Conservation (phyloP, 2,797 vertebrate species). For the Pangasius sanitwongsei region DNA sequence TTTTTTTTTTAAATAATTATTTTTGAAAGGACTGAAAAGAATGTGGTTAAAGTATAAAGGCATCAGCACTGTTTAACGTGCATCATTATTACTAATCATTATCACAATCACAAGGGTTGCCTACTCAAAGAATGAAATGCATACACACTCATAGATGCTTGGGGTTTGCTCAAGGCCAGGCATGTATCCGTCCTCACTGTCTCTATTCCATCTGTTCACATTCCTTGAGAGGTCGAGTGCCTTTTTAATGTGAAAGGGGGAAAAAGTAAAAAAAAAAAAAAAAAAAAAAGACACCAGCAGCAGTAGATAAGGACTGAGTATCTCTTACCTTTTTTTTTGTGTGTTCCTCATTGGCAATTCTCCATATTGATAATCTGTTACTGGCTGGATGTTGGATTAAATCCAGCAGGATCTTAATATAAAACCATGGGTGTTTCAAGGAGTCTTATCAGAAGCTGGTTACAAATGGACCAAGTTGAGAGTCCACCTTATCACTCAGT, state of each 20-base stretch:
- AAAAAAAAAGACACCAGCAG: slow-evolving; percentile 17
- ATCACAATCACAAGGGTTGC: not conserved
- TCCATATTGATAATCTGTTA: not conserved
- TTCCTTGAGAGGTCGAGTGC: slow-evolving; percentile 51
- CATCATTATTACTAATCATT: not conserved
- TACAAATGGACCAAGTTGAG: slow-evolving; percentile 53
- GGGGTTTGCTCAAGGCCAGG: slow-evolving; percentile 4
- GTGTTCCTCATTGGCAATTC: not conserved
- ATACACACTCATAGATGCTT: slow-evolving; percentile 10
- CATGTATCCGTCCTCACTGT: slow-evolving; percentile 15
- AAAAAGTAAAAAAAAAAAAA: not conserved
- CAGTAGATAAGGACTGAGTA: not conserved
- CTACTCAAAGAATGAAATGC: not conserved
- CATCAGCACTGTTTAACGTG: not conserved
- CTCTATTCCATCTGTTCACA: slow-evolving; percentile 46
- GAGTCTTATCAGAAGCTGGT: slow-evolving; percentile 26
- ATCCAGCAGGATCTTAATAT: not conserved
- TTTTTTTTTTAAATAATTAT: not conserved
- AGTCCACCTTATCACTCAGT: slow-evolving; percentile 25
- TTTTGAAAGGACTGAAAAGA: not conserved
- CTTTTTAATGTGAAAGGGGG: slow-evolving; percentile 42
- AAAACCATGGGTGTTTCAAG: slow-evolving; percentile 4
- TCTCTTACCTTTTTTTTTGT: not conserved
- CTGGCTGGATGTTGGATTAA: not conserved
- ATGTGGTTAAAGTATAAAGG: not conserved